Percentiles rank a stretch among this genome's conserved stretches.
Evolutionary conservation across 2,797 vertebrate genomes (phyloP).

Genomic region (Chelonia mydas): DNA sequence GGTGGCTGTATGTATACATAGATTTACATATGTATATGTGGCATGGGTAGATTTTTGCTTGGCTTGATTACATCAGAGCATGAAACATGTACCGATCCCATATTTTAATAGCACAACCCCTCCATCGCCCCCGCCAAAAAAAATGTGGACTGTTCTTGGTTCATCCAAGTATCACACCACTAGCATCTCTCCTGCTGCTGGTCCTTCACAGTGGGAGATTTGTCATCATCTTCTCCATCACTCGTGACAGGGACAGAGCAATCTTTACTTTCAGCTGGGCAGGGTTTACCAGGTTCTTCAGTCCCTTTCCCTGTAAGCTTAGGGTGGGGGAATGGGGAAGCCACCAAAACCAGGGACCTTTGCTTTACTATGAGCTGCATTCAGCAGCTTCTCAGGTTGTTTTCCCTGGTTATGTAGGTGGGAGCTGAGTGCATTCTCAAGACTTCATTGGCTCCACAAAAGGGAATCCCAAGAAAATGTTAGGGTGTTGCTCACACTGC

Average conservation of each 20-base stretch:
- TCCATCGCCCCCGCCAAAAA: not conserved
- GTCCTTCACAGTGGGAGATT: conserved; percentile 27
- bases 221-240: conserved; percentile 23
- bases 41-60: not conserved
- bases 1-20: not conserved
- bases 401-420: not conserved
- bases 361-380: conserved; percentile 2
- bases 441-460: not conserved
- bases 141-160: not conserved
- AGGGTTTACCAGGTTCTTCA: conserved; percentile 37
- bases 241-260: not conserved
- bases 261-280: not conserved
- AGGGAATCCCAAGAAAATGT: conserved; percentile 30
- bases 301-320: conserved; percentile 20
- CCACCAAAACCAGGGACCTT: conserved; percentile 56
- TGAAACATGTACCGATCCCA: not conserved
- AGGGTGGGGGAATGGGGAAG: conserved; percentile 65
- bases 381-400: conserved; percentile 46
- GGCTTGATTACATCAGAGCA: conserved; percentile 14
- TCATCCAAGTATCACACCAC: not conserved
- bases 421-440: not conserved
- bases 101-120: not conserved
- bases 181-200: not conserved
- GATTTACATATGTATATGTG: not conserved
- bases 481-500: not conserved